Percentiles rank a stretch among this genome's conserved stretches.
Evolutionary conservation across 2,797 vertebrate genomes (phyloP).

Genomic region (Apogon hyalosoma): DNA sequence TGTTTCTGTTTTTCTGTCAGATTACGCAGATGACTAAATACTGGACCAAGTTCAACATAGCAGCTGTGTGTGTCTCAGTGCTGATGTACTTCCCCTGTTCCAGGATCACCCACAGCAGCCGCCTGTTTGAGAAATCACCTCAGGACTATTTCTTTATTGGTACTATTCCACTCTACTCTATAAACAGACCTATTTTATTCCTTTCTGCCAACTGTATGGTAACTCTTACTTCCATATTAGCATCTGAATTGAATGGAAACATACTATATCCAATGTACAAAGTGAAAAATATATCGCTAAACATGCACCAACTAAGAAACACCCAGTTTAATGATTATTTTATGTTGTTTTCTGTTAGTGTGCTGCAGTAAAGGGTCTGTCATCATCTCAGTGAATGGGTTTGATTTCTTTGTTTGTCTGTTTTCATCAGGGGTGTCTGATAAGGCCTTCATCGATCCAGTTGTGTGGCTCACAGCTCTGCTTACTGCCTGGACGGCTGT

Average conservation of each 20-base stretch:
- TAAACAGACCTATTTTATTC: background rate
- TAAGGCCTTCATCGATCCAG: conserved; percentile 82
- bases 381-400: conserved; percentile 1
- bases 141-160: conserved; percentile 87
- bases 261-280: conserved; percentile 4
- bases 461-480: conserved; percentile 86
- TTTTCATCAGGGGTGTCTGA: conserved; percentile 79
- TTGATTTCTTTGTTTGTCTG: conserved; percentile 37
- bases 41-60: conserved; percentile 87
- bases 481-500: conserved; percentile 83
- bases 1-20: conserved; percentile 71
- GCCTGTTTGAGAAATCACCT: conserved; percentile 78
- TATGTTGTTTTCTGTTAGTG: conserved; percentile 15
- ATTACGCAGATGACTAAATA: conserved; percentile 83
- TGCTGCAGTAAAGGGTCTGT: conserved; percentile 8
- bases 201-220: background rate
- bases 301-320: background rate
- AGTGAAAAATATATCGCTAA: background rate
- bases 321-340: conserved; percentile 5
- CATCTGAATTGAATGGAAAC: background rate
- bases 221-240: conserved; percentile 1
- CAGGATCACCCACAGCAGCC: conserved; percentile 80
- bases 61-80: conserved; percentile 81
- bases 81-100: conserved; percentile 81
- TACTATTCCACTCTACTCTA: conserved; percentile 60